Evolutionary conservation across 2,113 vertebrate species (phyloP).

Genomic region (Seriola aureovittata): DNA sequence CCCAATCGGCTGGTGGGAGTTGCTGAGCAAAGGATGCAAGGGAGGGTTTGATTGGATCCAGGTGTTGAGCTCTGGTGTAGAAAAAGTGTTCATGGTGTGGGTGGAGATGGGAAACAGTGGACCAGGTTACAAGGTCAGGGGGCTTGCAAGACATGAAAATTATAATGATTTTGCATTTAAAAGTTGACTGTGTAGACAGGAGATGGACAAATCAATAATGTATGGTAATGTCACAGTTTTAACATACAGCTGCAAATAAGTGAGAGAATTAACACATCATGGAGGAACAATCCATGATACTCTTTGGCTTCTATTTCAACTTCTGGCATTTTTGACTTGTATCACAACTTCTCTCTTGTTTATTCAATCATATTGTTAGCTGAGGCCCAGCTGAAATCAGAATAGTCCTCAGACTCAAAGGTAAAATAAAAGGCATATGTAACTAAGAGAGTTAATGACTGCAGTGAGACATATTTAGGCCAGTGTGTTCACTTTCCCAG

Average conservation of each 20-base stretch:
- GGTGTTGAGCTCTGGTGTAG: conserved; percentile 60
- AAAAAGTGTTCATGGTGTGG: conserved; percentile 49
- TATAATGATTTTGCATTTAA: not conserved
- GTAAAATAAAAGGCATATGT: conserved; percentile 46
- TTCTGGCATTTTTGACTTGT: conserved; percentile 18
- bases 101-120: conserved; percentile 52
- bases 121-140: conserved; percentile 43
- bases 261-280: conserved; percentile 22
- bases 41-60: conserved; percentile 71
- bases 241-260: conserved; percentile 21
- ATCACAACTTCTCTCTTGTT: conserved; percentile 17
- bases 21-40: conserved; percentile 51
- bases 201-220: not conserved
- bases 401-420: conserved; percentile 22
- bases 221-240: not conserved
- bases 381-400: conserved; percentile 30
- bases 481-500: conserved; percentile 50
- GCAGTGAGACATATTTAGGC: conserved; percentile 49
- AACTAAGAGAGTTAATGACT: conserved; percentile 41
- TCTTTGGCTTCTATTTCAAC: conserved; percentile 9
- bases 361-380: conserved; percentile 25
- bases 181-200: not conserved
- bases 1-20: conserved; percentile 65
- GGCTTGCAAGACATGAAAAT: conserved; percentile 7
- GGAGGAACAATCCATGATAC: not conserved